Evolutionary conservation across 1,140 invertebrate species (phyloP).

Genomic region (Drosophila pachea): DNA sequence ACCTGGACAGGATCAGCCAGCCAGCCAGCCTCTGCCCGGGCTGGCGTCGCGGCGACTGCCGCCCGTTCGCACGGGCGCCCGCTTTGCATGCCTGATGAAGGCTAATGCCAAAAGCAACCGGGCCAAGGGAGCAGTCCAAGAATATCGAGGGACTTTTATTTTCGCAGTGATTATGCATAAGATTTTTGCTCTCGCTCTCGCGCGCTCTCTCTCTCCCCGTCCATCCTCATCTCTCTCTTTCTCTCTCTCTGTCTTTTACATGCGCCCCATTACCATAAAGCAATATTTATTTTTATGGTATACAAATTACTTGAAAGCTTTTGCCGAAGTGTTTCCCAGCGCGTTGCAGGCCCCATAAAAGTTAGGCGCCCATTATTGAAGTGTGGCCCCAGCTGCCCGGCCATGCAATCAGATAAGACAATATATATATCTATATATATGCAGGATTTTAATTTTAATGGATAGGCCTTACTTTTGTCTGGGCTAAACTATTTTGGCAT

Average conservation of each 20-base stretch:
- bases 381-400: neutral
- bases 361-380: constrained; percentile 19
- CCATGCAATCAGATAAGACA: constrained; percentile 6
- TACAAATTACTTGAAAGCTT: constrained; percentile 41
- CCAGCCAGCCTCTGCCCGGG: constrained; percentile 18
- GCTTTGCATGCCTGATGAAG: constrained; percentile 65
- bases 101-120: constrained; percentile 47
- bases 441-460: neutral
- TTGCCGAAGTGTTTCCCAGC: constrained; percentile 32
- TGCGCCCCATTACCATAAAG: constrained; percentile 18
- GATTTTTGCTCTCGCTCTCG: constrained; percentile 4
- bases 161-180: constrained; percentile 6
- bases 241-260: neutral
- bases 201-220: neutral
- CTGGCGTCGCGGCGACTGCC: constrained; percentile 62
- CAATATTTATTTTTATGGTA: constrained; percentile 39
- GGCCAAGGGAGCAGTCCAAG: neutral
- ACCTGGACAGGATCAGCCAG: constrained; percentile 60
- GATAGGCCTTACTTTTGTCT: neutral
- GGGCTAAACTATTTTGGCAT: no score
- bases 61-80: constrained; percentile 50
- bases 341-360: constrained; percentile 34
- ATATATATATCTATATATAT: neutral
- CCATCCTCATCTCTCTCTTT: neutral
- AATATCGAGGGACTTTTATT: constrained; percentile 5